Evolutionary conservation across 2,888 invertebrate species (phyloP).

Genomic region (Athalia rosae): DNA sequence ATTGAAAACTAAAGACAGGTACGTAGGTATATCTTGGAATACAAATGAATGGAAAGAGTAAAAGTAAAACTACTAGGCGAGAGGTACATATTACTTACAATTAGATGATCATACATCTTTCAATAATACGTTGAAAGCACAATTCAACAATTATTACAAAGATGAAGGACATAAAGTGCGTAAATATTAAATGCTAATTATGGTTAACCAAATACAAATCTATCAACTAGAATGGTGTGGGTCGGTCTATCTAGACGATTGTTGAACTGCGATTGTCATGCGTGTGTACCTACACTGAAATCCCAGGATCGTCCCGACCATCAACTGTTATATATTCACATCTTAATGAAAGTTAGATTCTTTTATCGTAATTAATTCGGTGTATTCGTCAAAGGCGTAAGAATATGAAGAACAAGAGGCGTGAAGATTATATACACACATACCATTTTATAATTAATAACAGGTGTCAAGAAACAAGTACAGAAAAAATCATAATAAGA

Average conservation of each 20-base stretch:
- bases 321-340: conserved; percentile 35
- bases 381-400: conserved; percentile 39
- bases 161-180: conserved; percentile 26
- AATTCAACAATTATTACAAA: conserved; percentile 9
- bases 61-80: conserved; percentile 15
- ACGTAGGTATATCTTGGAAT: conserved; percentile 34
- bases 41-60: conserved; percentile 3
- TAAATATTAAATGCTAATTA: conserved; percentile 39
- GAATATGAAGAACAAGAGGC: conserved; percentile 7
- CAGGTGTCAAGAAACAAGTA: conserved; percentile 11
- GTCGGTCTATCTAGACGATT: conserved; percentile 30
- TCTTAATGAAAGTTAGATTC: conserved; percentile 31
- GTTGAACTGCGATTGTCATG: conserved; percentile 1
- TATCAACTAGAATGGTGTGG: conserved; percentile 26
- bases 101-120: conserved; percentile 6
- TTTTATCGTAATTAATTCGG: conserved; percentile 26
- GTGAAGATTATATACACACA: conserved; percentile 11
- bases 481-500: too few species aligned
- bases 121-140: conserved; percentile 3
- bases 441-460: conserved; percentile 26
- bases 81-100: background rate
- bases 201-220: conserved; percentile 36
- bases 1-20: conserved; percentile 9
- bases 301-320: conserved; percentile 23
- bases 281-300: conserved; percentile 18